A percentile compares a stretch with the other conserved stretches of the same genome.
Evolutionary conservation across 2,797 vertebrate species (phyloP).

Genomic region (Kryptopterus vitreolus): DNA sequence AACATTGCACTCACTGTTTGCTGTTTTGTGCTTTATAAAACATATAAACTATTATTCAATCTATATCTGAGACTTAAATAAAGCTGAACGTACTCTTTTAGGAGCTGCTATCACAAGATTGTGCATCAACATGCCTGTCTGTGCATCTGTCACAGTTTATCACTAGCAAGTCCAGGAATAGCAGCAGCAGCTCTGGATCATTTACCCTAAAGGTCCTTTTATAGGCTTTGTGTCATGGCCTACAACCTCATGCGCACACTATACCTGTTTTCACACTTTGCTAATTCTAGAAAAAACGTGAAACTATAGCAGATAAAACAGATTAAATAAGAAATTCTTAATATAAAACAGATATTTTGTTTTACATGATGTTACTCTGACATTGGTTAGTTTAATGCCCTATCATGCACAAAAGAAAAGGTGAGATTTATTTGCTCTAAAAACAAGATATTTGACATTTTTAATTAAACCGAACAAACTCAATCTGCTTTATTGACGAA

Average conservation of each 20-base stretch:
- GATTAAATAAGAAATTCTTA: too few relatives aligned
- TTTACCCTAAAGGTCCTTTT: slow-evolving; percentile 83
- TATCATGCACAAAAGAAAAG: not conserved
- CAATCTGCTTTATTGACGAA: not conserved
- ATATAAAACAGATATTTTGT: not conserved
- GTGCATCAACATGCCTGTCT: slow-evolving; percentile 74
- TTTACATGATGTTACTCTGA: not conserved
- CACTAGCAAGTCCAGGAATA: slow-evolving; percentile 91
- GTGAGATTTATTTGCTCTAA: not conserved
- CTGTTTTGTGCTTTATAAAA: not conserved
- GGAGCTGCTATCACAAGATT: slow-evolving; percentile 44
- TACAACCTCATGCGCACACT: slow-evolving; percentile 52
- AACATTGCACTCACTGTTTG: not conserved
- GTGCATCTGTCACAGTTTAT: slow-evolving; percentile 92
- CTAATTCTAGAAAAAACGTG: not conserved
- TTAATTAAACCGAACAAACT: not conserved
- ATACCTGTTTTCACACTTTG: not conserved
- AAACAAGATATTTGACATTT: not conserved
- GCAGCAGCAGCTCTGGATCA: slow-evolving; percentile 80
- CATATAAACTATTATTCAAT: not conserved
- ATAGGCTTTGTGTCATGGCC: slow-evolving; percentile 79
- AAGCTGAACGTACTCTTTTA: slow-evolving; percentile 12
- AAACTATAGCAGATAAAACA: not conserved
- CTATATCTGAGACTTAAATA: not conserved
- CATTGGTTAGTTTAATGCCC: too few relatives aligned